These are phyloP conservation scores for Oeneis ivallda DNA, from an alignment of 2,888 invertebrate species.

Conservation along the genomic window DNA sequence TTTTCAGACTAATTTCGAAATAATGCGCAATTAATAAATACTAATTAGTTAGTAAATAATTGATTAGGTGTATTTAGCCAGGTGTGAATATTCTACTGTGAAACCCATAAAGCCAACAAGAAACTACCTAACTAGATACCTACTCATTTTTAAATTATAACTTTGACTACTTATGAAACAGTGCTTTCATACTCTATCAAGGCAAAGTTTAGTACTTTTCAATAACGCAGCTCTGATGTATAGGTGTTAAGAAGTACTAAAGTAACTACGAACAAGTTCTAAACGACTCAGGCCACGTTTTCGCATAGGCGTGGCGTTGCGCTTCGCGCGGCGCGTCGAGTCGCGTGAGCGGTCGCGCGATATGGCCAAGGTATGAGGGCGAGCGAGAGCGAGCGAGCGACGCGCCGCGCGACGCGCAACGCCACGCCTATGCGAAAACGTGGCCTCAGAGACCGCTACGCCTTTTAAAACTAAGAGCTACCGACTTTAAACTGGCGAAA, in stretches of 20 bases:
- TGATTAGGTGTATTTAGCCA: too few species aligned
- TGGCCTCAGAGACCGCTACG: constrained; percentile 31
- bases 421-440: too few species aligned
- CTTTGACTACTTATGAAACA: background rate
- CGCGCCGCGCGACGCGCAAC: too few species aligned
- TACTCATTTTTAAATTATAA: background rate
- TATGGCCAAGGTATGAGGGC: too few species aligned
- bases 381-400: too few species aligned
- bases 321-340: too few species aligned
- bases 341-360: too few species aligned
- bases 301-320: too few species aligned
- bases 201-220: constrained; percentile 17
- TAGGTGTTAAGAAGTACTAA: constrained; percentile 28
- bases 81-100: background rate
- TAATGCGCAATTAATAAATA: too few species aligned
- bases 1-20: too few species aligned
- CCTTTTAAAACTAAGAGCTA: constrained; percentile 32
- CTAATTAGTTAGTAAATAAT: too few species aligned
- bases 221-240: constrained; percentile 23
- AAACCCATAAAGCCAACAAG: background rate
- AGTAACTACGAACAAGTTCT: constrained; percentile 29
- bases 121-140: background rate
- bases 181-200: constrained; percentile 1
- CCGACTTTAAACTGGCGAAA: constrained; percentile 22
- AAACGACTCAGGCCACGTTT: too few species aligned